Evolutionary conservation across 2,888 invertebrate species (phyloP), one percentile per base, ranked within the genome.

Genomic region (Tenthredo amoena): DNA sequence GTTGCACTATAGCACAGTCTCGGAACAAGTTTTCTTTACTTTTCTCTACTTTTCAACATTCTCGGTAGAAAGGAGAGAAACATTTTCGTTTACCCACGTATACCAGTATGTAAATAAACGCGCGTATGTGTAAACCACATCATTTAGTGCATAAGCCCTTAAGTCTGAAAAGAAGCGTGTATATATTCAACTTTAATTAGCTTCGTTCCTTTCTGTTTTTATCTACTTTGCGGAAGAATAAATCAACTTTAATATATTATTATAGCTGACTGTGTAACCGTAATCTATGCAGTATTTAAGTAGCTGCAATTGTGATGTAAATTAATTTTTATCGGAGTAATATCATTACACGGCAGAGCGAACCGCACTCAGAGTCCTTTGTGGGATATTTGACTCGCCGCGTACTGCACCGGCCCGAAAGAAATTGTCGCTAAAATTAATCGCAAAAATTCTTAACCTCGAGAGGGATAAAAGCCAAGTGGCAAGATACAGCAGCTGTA

Each of bases 181-280:
- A 40, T 37, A 40, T 40, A 21, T 58, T 62, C 21, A 58, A 62
- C 37, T 37, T 40, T 81, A 81, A 81, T 81, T 81, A 62, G 81
- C 40, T 26, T 26, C 26, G 31, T 62, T 81, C 26, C 26, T 62
- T 37, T 58, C 37, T 40, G 81, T 62, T 15, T 79, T 79, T 72
- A 31, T 55, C 37, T 34, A 12, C 55, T 58, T 62, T 40, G 62
- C 62, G 81, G 58, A 81, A 81, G 40, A 81, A 81, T 81, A 81
- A 81, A 81, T 81, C 81, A 81, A 62, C 62, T 81, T 58, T 62
- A 40, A 62, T 50, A 26, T 81, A 81, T 81, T 21, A 81, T 81
- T 81, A 77, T n/a, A 50, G 15, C 58, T 10, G 21, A 21, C 58
- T 40, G 21, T 62, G 21, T 81, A n/a, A 40, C 62, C 9, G 40